Conservation (phyloP, 2,113 vertebrate species). For the Bubo blakistoni region DNA sequence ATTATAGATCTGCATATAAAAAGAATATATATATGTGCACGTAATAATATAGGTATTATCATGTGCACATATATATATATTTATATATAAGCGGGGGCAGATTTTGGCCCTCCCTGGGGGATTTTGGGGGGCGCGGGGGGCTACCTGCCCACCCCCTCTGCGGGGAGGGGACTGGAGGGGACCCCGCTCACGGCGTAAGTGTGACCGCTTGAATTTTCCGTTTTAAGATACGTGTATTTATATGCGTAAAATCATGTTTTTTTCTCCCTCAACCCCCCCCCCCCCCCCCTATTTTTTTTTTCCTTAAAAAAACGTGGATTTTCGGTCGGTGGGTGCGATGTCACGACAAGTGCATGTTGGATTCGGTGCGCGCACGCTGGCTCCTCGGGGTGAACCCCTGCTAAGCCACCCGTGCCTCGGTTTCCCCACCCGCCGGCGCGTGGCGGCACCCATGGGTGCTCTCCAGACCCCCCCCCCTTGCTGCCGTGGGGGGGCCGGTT, state of each 20-base stretch:
- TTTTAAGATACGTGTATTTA: background rate
- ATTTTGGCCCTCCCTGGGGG: background rate
- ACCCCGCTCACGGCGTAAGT: rapidly evolving
- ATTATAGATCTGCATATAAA: background rate
- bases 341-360: conserved; percentile 5
- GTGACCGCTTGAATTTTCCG: background rate
- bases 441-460: background rate
- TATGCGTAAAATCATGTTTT: background rate
- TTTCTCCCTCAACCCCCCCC: background rate
- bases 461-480: background rate
- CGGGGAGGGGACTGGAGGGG: background rate
- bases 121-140: background rate
- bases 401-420: background rate
- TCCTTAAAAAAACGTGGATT: background rate
- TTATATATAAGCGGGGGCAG: rapidly evolving
- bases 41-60: background rate
- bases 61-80: background rate
- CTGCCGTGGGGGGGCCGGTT: background rate
- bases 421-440: background rate
- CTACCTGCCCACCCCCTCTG: background rate
- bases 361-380: background rate
- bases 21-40: background rate
- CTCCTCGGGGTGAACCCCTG: background rate
- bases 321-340: background rate
- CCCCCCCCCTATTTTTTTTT: background rate